phyloP scores from a whole-genome alignment of 2,797 vertebrate genomes.

The Pogonophryne albipinna region DNA sequence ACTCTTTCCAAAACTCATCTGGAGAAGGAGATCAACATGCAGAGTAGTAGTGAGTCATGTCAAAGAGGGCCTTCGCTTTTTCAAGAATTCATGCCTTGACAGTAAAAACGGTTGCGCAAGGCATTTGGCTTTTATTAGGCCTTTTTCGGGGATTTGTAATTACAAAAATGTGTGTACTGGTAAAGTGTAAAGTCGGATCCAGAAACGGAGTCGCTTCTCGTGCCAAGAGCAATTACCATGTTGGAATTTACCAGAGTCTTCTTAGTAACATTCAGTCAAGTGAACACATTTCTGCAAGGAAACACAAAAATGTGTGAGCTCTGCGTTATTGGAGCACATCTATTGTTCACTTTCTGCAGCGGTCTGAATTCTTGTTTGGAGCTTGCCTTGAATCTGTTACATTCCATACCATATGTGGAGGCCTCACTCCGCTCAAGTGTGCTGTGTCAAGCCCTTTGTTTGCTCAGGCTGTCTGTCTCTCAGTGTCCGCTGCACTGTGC shows the following conservation, averaged over 20 bases:
- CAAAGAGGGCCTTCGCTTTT: slow-evolving; percentile 24
- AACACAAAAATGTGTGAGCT: slow-evolving; percentile 63
- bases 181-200: slow-evolving; percentile 17
- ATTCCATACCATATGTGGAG: slow-evolving; percentile 80
- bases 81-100: slow-evolving; percentile 15
- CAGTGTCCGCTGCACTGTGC: slow-evolving; percentile 28
- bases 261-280: slow-evolving; percentile 51
- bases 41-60: slow-evolving; percentile 33
- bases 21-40: slow-evolving; percentile 28
- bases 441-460: slow-evolving; percentile 60
- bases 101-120: slow-evolving; percentile 24
- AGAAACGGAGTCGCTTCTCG: slow-evolving; percentile 20
- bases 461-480: slow-evolving; percentile 45
- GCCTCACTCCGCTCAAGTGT: slow-evolving; percentile 54
- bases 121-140: neutral
- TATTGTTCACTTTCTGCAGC: slow-evolving; percentile 71
- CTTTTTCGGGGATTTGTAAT: slow-evolving; percentile 7
- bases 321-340: slow-evolving; percentile 60
- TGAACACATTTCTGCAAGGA: slow-evolving; percentile 51
- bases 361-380: slow-evolving; percentile 60
- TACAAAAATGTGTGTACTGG: neutral
- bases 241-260: slow-evolving; percentile 5
- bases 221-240: slow-evolving; percentile 29
- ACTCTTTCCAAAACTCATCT: slow-evolving; percentile 35
- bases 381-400: slow-evolving; percentile 64